Evolutionary conservation across 1,140 invertebrate genomes (phyloP).

Genomic region (Aethina tumida): DNA sequence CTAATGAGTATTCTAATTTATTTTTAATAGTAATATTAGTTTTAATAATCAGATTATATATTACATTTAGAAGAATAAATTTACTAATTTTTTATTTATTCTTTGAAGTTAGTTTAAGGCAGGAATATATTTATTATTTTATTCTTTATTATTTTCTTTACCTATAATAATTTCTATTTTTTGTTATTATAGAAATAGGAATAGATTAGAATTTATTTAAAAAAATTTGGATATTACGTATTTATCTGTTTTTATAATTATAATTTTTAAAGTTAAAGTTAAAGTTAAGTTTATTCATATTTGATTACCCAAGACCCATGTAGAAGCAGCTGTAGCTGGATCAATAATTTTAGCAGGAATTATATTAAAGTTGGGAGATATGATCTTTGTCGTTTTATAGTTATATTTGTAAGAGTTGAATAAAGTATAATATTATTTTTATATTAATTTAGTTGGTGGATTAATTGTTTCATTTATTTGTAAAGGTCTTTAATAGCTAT

Average conservation of each 20-base stretch:
- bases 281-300: slow-evolving; percentile 59
- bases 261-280: slow-evolving; percentile 58
- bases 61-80: slow-evolving; percentile 44
- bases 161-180: slow-evolving; percentile 47
- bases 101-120: slow-evolving; percentile 56
- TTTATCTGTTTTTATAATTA: slow-evolving; percentile 42
- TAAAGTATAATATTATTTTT: slow-evolving; percentile 39
- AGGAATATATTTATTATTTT: slow-evolving; percentile 51
- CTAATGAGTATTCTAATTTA: slow-evolving; percentile 37
- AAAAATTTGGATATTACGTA: slow-evolving; percentile 38
- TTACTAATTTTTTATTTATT: slow-evolving; percentile 57
- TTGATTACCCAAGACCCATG: slow-evolving; percentile 62
- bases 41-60: slow-evolving; percentile 45
- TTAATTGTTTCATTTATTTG: slow-evolving; percentile 47
- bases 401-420: slow-evolving; percentile 35
- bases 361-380: slow-evolving; percentile 57
- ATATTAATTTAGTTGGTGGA: slow-evolving; percentile 42
- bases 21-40: slow-evolving; percentile 44
- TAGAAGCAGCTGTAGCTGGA: slow-evolving; percentile 56
- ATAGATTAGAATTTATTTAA: slow-evolving; percentile 39
- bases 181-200: slow-evolving; percentile 37
- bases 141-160: slow-evolving; percentile 49
- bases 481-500: slow-evolving; percentile 49
- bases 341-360: slow-evolving; percentile 62
- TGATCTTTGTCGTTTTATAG: slow-evolving; percentile 46